phyloP scores from a whole-genome alignment of 2,797 vertebrate species.

The Echiichthys vipera region DNA sequence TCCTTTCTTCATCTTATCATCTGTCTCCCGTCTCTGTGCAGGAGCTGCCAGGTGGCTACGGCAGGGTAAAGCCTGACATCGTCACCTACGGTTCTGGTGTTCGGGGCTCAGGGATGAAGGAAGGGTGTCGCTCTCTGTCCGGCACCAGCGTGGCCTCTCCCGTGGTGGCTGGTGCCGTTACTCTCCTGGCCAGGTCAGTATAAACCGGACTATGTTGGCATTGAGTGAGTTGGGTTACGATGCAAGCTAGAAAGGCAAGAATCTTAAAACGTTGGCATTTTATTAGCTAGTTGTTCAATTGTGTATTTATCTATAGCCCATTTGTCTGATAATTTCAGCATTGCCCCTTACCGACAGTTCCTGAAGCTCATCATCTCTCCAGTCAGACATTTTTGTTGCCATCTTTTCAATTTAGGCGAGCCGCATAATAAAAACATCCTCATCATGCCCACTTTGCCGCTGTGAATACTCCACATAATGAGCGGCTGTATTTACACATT shows the following conservation, averaged over 20 bases:
- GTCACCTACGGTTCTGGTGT: slow-evolving; percentile 99
- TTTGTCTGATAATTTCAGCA: too few relatives aligned
- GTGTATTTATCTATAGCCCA: background rate
- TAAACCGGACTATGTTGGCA: background rate
- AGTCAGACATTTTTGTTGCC: too few relatives aligned
- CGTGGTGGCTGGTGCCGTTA: slow-evolving; percentile 96
- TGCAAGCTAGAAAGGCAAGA: background rate
- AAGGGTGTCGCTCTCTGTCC: slow-evolving; percentile 96
- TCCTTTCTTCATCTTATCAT: background rate
- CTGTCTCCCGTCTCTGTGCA: slow-evolving; percentile 55
- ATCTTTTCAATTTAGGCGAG: too few relatives aligned
- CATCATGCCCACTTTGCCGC: too few relatives aligned
- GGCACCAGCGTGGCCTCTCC: slow-evolving; percentile 98
- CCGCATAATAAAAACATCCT: too few relatives aligned
- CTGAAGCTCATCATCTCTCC: too few relatives aligned
- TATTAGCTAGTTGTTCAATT: background rate
- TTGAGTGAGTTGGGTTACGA: background rate
- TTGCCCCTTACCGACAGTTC: too few relatives aligned
- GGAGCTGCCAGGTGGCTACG: slow-evolving; percentile 97
- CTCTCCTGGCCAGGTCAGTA: slow-evolving; percentile 93
- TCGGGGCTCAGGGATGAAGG: slow-evolving; percentile 96
- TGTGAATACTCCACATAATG: too few relatives aligned
- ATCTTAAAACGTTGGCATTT: background rate
- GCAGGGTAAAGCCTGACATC: slow-evolving; percentile 96
- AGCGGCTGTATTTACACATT: too few relatives aligned